Percentiles rank a stretch among this genome's conserved stretches.
Conservation (phyloP, 2,113 vertebrate species). For the Sinocyclocheilus anophthalmus region DNA sequence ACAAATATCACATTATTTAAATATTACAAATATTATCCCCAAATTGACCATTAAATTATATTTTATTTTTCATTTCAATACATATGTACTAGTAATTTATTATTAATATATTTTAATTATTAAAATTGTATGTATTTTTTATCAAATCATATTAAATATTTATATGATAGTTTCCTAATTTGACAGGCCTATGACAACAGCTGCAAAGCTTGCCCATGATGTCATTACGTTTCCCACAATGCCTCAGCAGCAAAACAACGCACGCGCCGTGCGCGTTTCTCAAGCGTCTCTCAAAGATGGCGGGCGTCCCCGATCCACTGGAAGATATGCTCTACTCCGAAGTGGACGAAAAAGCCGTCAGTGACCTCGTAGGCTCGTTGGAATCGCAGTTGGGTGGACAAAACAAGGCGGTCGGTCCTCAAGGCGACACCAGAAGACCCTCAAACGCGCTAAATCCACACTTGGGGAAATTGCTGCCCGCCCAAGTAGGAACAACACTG, state of each 20-base stretch:
- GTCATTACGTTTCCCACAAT: slow-evolving; percentile 49
- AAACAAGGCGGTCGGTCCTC: slow-evolving; percentile 57
- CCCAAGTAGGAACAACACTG: slow-evolving; percentile 75
- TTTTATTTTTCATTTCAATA: background rate
- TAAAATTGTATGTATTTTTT: no score
- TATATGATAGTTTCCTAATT: background rate
- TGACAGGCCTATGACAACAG: background rate
- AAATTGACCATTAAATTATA: background rate
- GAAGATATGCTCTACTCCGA: slow-evolving; percentile 90
- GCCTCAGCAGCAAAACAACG: slow-evolving; percentile 53
- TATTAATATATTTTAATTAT: background rate
- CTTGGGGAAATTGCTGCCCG: slow-evolving; percentile 77
- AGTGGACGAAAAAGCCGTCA: slow-evolving; percentile 89
- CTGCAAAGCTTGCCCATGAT: slow-evolving; percentile 21
- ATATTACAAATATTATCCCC: background rate
- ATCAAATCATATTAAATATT: background rate
- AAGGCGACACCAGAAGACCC: slow-evolving; percentile 70
- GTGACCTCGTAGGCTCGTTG: slow-evolving; percentile 84
- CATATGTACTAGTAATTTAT: background rate
- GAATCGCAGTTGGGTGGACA: slow-evolving; percentile 82
- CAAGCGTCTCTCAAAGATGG: slow-evolving; percentile 79
- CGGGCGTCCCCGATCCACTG: slow-evolving; percentile 85
- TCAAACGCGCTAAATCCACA: slow-evolving; percentile 75
- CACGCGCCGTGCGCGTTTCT: slow-evolving; percentile 47
- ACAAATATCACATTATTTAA: no score